phyloP scores from a whole-genome alignment of 2,113 vertebrate genomes.

The Collichthys lucidus region DNA sequence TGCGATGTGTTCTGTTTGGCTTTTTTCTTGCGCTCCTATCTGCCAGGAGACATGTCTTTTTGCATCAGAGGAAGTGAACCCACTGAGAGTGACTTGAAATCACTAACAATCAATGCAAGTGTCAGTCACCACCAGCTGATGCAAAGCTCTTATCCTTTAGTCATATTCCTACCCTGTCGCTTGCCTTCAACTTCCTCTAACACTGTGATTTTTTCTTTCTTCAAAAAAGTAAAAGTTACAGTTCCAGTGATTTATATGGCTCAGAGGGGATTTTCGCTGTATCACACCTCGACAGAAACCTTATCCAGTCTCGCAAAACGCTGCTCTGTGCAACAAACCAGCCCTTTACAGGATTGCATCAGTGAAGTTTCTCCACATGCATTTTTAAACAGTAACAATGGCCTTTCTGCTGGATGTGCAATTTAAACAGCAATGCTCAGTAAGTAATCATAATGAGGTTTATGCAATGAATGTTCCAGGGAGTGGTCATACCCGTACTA shows the following conservation, averaged over 20 bases:
- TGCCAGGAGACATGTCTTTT: constrained; percentile 14
- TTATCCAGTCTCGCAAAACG: constrained; percentile 19
- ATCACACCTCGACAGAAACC: constrained; percentile 40
- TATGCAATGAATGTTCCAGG: neutral
- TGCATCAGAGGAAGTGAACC: constrained; percentile 20
- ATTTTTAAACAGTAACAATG: constrained; percentile 50
- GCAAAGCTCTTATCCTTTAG: neutral
- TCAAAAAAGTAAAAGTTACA: neutral
- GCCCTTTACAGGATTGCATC: constrained; percentile 9
- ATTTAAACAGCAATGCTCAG: constrained; percentile 29
- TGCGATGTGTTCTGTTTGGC: neutral
- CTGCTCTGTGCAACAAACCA: constrained; percentile 10
- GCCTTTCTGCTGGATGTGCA: constrained; percentile 36
- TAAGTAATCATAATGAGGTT: constrained; percentile 39
- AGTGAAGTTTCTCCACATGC: constrained; percentile 31
- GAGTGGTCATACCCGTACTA: neutral
- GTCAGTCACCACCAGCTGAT: constrained; percentile 20
- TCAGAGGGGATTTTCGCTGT: constrained; percentile 21
- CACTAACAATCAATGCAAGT: constrained; percentile 28
- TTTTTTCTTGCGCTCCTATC: neutral
- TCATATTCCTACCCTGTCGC: neutral
- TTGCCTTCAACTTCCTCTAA: constrained; percentile 2
- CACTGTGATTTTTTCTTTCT: neutral
- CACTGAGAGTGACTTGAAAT: constrained; percentile 24
- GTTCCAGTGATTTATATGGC: neutral